Percentiles rank a stretch among this genome's conserved stretches.
Evolutionary conservation across 2,797 vertebrate genomes (phyloP).

Genomic region (Falco rusticolus): DNA sequence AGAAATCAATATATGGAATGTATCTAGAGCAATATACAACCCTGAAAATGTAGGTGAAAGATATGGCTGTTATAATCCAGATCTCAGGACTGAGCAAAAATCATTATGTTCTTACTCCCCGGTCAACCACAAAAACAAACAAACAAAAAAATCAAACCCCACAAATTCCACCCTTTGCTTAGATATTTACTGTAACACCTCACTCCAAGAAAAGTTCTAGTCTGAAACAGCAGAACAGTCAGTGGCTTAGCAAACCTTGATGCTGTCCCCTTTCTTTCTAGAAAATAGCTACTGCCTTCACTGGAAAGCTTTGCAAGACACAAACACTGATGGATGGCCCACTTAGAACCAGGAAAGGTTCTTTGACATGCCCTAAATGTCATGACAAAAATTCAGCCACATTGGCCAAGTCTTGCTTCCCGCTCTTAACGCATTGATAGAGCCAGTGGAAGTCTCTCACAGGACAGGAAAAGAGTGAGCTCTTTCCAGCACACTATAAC

Average conservation of each 20-base stretch:
- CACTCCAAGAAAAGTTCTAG: background rate
- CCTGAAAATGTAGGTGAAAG: background rate
- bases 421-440: background rate
- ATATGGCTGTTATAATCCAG: background rate
- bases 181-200: background rate
- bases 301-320: background rate
- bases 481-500: background rate
- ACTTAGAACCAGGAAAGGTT: background rate
- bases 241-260: background rate
- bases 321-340: background rate
- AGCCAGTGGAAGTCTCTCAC: background rate
- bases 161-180: background rate
- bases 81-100: background rate
- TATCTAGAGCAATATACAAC: background rate
- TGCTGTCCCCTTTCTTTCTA: background rate
- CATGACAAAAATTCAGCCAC: background rate
- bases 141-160: background rate
- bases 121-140: background rate
- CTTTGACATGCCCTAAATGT: background rate
- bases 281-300: background rate
- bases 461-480: accelerated
- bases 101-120: background rate
- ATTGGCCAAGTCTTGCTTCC: background rate
- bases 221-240: background rate
- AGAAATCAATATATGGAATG: background rate